Conservation (phyloP, 2,888 invertebrate genomes). For the Tenthredo mesomela region DNA sequence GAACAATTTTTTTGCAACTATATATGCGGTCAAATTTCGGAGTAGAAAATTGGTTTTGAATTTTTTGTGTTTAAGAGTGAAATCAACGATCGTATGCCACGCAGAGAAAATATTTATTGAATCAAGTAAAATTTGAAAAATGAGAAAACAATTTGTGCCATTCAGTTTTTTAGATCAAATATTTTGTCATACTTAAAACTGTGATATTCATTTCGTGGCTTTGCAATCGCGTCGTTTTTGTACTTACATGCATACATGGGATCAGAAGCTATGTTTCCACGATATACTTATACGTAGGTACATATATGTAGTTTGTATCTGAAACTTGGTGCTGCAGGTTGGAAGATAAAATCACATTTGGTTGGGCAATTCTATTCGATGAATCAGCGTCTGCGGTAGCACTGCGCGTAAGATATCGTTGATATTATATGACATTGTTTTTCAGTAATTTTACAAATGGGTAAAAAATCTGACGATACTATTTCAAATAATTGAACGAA, state of each 20-base stretch:
- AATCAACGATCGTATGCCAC: no score
- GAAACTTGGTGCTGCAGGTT: slow-evolving; percentile 9
- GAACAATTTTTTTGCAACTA: neutral
- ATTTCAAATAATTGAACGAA: neutral
- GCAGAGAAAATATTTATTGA: neutral
- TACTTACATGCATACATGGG: no score
- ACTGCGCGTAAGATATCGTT: neutral
- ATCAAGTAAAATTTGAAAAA: no score
- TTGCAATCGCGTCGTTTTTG: no score
- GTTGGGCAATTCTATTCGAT: neutral
- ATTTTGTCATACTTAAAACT: no score
- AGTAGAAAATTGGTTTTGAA: neutral
- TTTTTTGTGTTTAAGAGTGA: no score
- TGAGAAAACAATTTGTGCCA: no score
- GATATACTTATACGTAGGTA: neutral
- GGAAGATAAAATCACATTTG: neutral
- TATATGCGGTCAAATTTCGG: neutral
- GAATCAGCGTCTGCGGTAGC: slow-evolving; percentile 14
- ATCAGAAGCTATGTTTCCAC: neutral
- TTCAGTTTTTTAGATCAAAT: no score
- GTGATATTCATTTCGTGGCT: no score
- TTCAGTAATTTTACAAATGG: neutral
- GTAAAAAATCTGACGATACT: neutral
- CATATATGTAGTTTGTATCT: neutral
- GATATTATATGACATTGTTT: neutral